phyloP scores from a whole-genome alignment of 2,797 vertebrate species.

The Manis crassicaudata region DNA sequence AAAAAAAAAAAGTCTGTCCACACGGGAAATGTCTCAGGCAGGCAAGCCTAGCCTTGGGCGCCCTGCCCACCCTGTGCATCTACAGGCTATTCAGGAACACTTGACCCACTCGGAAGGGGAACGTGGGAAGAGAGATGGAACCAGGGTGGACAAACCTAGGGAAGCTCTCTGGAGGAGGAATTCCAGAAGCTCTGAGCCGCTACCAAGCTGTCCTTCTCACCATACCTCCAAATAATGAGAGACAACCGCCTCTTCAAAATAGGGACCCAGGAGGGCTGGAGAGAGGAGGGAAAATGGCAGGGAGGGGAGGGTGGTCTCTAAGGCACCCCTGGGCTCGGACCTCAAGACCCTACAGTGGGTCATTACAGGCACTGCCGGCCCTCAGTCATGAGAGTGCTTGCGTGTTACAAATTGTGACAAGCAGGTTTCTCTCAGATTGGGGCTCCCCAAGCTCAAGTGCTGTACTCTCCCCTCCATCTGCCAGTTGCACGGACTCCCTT shows the following conservation, averaged over 20 bases:
- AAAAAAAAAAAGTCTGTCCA: not conserved
- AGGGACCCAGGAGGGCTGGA: not conserved
- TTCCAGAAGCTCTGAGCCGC: not conserved
- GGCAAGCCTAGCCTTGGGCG: not conserved
- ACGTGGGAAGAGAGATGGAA: not conserved
- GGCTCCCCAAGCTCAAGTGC: not conserved
- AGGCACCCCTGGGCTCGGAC: not conserved
- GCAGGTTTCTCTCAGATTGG: not conserved
- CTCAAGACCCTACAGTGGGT: not conserved
- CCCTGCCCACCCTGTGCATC: not conserved
- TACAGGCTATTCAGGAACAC: not conserved
- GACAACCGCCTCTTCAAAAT: not conserved
- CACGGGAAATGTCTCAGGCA: not conserved
- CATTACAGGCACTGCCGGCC: not conserved
- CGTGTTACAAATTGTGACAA: not conserved
- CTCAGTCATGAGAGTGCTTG: not conserved
- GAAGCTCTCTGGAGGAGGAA: not conserved
- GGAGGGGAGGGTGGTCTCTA: fast-evolving
- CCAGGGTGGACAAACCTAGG: not conserved
- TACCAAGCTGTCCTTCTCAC: not conserved
- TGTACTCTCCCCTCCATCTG: not conserved
- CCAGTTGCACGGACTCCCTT: not conserved
- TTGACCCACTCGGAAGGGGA: not conserved
- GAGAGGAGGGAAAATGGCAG: not conserved
- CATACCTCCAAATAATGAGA: not conserved